Percentiles rank a stretch among this genome's conserved stretches.
Conservation (phyloP, 2,113 vertebrate genomes). For the Coreoperca whiteheadi region DNA sequence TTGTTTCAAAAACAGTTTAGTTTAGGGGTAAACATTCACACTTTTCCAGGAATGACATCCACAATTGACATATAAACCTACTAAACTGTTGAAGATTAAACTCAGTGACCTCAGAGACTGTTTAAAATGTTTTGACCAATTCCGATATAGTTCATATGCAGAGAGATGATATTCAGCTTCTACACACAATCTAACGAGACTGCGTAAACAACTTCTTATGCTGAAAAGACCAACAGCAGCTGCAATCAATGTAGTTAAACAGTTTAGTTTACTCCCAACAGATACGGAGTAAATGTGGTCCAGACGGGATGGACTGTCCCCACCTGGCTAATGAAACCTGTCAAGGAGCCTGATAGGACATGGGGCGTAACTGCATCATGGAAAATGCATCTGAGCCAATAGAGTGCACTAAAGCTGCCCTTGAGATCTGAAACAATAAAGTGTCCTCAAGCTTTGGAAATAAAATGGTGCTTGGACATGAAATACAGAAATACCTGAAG, state of each 20-base stretch:
- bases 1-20: conserved; percentile 19
- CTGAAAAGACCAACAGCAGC: conserved; percentile 41
- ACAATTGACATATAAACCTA: background rate
- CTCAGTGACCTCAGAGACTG: background rate
- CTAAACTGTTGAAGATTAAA: background rate
- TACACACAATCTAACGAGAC: conserved; percentile 18
- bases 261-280: conserved; percentile 38
- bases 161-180: background rate
- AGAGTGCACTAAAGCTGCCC: conserved; percentile 44
- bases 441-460: conserved; percentile 45
- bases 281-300: conserved; percentile 18
- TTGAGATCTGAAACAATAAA: conserved; percentile 58
- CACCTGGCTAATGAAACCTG: conserved; percentile 23
- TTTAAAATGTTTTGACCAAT: conserved; percentile 16
- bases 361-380: conserved; percentile 42
- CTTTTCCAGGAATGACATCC: conserved; percentile 1
- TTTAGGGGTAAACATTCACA: conserved; percentile 45
- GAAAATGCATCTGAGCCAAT: conserved; percentile 51
- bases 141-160: conserved; percentile 9
- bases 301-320: conserved; percentile 26
- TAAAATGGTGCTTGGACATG: conserved; percentile 46
- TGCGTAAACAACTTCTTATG: conserved; percentile 21
- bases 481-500: conserved; percentile 43
- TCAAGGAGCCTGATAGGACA: conserved; percentile 36
- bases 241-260: conserved; percentile 37